phyloP scores from a whole-genome alignment of 2,888 invertebrate genomes.

The Leucophora obtusa region DNA sequence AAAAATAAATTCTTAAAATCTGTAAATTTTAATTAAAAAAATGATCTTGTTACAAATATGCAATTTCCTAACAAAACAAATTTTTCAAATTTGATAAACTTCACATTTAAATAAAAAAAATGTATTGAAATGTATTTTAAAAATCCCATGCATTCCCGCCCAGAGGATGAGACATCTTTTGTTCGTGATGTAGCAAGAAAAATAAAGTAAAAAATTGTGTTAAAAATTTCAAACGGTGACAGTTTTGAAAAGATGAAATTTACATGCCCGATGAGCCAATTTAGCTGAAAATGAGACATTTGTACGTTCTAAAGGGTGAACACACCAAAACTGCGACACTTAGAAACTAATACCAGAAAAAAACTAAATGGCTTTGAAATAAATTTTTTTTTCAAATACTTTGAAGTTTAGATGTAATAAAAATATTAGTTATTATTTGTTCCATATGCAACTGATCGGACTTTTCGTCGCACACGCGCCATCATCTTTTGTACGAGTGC shows the following conservation, averaged over 20 bases:
- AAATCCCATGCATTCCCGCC: slow-evolving; percentile 33
- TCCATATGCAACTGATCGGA: no score
- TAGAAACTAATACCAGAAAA: no score
- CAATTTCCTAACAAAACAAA: slow-evolving; percentile 26
- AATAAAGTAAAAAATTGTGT: slow-evolving; percentile 33
- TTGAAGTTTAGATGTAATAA: no score
- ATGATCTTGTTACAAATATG: background rate
- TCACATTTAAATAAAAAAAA: slow-evolving; percentile 32
- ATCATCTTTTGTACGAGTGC: no score
- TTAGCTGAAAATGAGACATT: slow-evolving; percentile 62
- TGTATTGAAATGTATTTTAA: slow-evolving; percentile 25
- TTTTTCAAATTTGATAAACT: slow-evolving; percentile 33
- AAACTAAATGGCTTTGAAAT: no score
- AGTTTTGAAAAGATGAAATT: slow-evolving; percentile 46
- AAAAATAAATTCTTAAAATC: background rate
- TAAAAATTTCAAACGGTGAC: slow-evolving; percentile 52
- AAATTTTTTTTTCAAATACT: no score
- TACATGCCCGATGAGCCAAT: slow-evolving; percentile 60
- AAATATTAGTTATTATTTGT: no score
- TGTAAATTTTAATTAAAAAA: background rate
- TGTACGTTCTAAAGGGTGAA: slow-evolving; percentile 31
- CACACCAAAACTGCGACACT: no score
- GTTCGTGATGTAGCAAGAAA: slow-evolving; percentile 1
- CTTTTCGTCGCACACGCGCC: no score
- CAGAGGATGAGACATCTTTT: slow-evolving; percentile 13